Percentiles rank a stretch among this genome's conserved stretches.
These are phyloP conservation scores for Melinaea menophilus DNA, from an alignment of 2,888 invertebrate genomes.

Conservation along the genomic window DNA sequence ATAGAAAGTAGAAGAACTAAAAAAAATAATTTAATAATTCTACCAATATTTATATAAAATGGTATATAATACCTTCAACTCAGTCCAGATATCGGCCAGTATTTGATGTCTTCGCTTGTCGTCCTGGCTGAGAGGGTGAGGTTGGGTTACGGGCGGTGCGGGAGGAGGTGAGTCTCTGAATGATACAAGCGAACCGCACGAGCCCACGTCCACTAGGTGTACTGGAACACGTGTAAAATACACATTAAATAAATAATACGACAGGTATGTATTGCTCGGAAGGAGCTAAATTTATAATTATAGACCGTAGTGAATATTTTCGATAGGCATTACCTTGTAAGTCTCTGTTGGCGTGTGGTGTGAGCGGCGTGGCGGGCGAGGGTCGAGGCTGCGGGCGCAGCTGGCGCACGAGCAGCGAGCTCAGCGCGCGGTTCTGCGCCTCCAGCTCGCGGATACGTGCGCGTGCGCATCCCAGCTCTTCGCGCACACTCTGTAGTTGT, in stretches of 20 bases:
- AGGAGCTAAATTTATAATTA: neutral
- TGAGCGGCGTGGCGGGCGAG: constrained; percentile 70
- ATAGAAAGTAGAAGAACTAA: no score
- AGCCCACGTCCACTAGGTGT: constrained; percentile 67
- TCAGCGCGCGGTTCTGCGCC: constrained; percentile 85
- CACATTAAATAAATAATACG: no score
- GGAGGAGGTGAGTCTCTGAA: constrained; percentile 72
- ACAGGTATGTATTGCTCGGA: no score
- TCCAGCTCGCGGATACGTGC: constrained; percentile 87
- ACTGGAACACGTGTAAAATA: constrained; percentile 44
- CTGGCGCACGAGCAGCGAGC: constrained; percentile 82
- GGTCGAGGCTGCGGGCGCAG: constrained; percentile 74
- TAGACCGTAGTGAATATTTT: neutral
- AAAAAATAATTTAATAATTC: no score
- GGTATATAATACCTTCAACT: constrained; percentile 67
- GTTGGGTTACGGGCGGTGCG: constrained; percentile 63
- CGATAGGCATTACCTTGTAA: constrained; percentile 43
- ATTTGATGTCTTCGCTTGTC: constrained; percentile 81
- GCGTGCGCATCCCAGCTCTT: constrained; percentile 86
- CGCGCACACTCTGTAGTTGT: constrained; percentile 81
- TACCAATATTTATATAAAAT: no score
- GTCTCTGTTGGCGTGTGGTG: constrained; percentile 57
- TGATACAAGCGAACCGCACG: constrained; percentile 71
- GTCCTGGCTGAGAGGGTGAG: constrained; percentile 77
- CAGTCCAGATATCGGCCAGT: constrained; percentile 80